phyloP scores from a whole-genome alignment of 2,888 invertebrate species.

The Sthenelais limicola region DNA sequence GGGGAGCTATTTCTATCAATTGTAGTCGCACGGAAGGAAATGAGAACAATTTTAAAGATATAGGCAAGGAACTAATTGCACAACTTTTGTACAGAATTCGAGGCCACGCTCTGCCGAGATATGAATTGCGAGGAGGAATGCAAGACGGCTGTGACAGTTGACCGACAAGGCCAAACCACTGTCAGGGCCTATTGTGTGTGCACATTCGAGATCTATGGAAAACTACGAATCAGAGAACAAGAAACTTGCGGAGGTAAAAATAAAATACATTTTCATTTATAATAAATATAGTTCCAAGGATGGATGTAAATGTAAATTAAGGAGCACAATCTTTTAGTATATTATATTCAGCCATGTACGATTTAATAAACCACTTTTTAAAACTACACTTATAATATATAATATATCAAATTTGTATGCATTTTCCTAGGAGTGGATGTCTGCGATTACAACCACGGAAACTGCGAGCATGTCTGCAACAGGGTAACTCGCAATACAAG shows the following conservation, averaged over 20 bases:
- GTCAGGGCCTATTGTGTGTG: constrained; percentile 20
- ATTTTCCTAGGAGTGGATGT: constrained; percentile 11
- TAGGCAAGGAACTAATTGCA: too few species aligned
- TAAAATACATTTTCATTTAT: not conserved
- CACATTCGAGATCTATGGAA: not conserved
- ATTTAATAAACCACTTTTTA: too few species aligned
- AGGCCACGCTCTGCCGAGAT: not conserved
- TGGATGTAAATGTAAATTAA: too few species aligned
- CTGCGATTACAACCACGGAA: constrained; percentile 14
- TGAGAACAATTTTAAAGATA: too few species aligned
- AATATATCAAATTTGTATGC: too few species aligned
- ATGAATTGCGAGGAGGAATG: constrained; percentile 14
- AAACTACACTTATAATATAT: too few species aligned
- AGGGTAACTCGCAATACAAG: not conserved
- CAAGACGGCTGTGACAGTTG: constrained; percentile 17
- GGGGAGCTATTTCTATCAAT: too few species aligned
- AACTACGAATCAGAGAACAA: not conserved
- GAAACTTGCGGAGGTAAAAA: constrained; percentile 21
- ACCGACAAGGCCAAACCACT: not conserved
- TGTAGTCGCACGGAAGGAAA: too few species aligned
- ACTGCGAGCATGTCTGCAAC: constrained; percentile 17
- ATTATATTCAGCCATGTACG: too few species aligned
- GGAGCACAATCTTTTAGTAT: too few species aligned
- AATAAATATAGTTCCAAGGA: not conserved
- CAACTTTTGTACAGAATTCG: constrained; percentile 17